These are phyloP conservation scores for Thymelicus acteon DNA, from an alignment of 2,888 invertebrate species.

Conservation along the genomic window DNA sequence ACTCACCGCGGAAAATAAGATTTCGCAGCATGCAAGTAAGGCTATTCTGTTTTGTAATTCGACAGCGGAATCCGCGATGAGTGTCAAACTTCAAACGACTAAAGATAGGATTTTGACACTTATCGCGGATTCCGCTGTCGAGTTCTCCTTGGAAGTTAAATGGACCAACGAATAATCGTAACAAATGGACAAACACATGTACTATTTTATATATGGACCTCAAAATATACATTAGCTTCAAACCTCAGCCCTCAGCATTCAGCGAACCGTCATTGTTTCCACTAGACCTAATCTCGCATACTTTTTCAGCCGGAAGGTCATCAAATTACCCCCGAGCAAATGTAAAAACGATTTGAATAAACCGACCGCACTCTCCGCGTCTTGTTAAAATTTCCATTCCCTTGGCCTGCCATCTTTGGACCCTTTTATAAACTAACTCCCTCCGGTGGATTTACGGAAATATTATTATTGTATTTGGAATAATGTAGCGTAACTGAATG, in stretches of 20 bases:
- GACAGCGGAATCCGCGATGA: too few species aligned
- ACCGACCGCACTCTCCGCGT: conserved; percentile 19
- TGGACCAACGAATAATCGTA: too few species aligned
- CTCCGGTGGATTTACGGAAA: not conserved
- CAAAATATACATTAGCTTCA: not conserved
- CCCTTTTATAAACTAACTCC: conserved; percentile 8
- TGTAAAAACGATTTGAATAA: conserved; percentile 27
- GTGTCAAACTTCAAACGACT: too few species aligned
- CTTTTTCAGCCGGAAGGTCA: conserved; percentile 2
- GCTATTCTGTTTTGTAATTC: too few species aligned
- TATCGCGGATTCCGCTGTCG: too few species aligned
- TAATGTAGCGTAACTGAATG: not conserved
- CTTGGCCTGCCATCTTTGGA: conserved; percentile 10
- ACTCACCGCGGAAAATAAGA: too few species aligned
- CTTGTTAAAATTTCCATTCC: conserved; percentile 44
- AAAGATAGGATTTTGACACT: too few species aligned
- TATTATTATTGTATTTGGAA: conserved; percentile 1
- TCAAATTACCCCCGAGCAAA: conserved; percentile 17
- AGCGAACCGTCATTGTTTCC: not conserved
- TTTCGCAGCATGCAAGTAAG: too few species aligned
- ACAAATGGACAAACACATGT: too few species aligned
- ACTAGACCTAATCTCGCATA: not conserved
- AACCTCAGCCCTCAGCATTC: not conserved
- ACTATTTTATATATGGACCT: too few species aligned
- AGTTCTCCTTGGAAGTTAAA: too few species aligned